A percentile compares a stretch with the other conserved stretches of the same genome.
Conservation (phyloP, 2,113 vertebrate genomes). For the Sporophila hypoxantha region DNA sequence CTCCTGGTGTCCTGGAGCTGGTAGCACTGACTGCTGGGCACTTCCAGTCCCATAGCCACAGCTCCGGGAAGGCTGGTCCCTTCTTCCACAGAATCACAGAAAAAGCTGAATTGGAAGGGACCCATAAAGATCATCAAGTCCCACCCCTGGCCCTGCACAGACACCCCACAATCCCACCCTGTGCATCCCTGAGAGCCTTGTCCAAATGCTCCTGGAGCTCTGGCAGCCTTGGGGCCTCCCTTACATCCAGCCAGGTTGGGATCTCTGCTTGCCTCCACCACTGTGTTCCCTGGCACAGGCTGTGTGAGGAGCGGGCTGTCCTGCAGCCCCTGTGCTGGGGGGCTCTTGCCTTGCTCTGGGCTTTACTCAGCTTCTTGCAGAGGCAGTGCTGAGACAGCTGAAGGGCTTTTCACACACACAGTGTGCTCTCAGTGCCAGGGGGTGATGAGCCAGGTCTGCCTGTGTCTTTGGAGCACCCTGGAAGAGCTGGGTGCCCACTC, state of each 20-base stretch:
- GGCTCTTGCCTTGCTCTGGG: not conserved
- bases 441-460: not conserved
- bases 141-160: not conserved
- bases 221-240: not conserved
- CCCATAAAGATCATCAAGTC: not conserved
- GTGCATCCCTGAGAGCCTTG: not conserved
- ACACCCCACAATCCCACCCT: not conserved
- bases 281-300: not conserved
- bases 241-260: not conserved
- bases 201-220: not conserved
- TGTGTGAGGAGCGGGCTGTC: not conserved
- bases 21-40: not conserved
- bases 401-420: not conserved
- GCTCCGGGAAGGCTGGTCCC: not conserved
- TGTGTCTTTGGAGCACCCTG: not conserved
- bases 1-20: not conserved
- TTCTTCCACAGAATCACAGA: not conserved
- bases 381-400: not conserved
- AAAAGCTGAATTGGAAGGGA: not conserved
- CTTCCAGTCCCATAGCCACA: not conserved
- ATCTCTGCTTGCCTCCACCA: accelerated
- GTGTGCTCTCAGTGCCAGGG: not conserved
- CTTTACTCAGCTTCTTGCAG: not conserved
- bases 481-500: not conserved
- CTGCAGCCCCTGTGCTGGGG: accelerated